These are phyloP conservation scores for Gryon sp. DNA, from an alignment of 1,140 invertebrate genomes.

Conservation along the genomic window DNA sequence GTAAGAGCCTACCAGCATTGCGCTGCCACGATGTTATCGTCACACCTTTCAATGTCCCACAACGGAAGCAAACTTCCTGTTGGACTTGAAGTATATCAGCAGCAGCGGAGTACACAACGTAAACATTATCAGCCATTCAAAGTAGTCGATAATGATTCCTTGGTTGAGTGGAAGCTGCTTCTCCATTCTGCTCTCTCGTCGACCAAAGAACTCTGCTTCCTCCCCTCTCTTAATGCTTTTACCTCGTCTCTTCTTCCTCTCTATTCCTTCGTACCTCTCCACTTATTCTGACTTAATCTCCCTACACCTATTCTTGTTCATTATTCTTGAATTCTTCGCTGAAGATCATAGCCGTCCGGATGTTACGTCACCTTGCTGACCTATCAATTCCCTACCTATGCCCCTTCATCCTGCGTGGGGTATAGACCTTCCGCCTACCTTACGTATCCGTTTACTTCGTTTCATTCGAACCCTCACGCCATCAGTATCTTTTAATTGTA, in stretches of 20 bases:
- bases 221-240: constrained; percentile 68
- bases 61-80: constrained; percentile 47
- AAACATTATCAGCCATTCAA: constrained; percentile 47
- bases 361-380: constrained; percentile 72
- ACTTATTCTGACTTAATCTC: constrained; percentile 40
- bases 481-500: constrained; percentile 15
- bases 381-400: constrained; percentile 47
- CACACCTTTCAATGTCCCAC: constrained; percentile 14
- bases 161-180: constrained; percentile 21
- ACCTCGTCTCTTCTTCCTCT: constrained; percentile 11
- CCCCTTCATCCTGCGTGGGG: constrained; percentile 8
- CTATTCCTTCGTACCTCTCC: constrained; percentile 11
- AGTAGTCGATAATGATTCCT: constrained; percentile 39
- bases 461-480: background rate
- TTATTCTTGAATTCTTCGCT: constrained; percentile 62
- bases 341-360: constrained; percentile 66
- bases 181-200: constrained; percentile 22
- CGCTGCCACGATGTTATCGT: constrained; percentile 19
- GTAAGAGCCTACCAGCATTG: constrained; percentile 31
- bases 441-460: constrained; percentile 14
- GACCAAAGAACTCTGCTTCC: constrained; percentile 68
- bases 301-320: constrained; percentile 52
- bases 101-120: constrained; percentile 10
- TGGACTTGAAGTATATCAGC: constrained; percentile 19
- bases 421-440: constrained; percentile 48